Conservation (phyloP, 2,797 vertebrate species). For the Anabacerthia variegaticeps region DNA sequence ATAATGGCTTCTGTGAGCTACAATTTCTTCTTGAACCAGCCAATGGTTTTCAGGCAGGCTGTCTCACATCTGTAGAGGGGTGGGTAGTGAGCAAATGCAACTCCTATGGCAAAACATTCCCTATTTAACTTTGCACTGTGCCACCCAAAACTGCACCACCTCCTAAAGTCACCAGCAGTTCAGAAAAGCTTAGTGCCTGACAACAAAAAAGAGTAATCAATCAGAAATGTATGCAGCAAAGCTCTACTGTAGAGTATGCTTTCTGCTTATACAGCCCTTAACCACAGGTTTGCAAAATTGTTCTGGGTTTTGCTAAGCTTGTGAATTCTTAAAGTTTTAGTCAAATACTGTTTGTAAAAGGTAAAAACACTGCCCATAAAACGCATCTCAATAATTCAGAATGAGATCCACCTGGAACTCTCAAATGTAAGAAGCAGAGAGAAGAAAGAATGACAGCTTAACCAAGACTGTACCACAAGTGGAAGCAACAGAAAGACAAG, state of each 20-base stretch:
- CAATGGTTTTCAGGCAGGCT: neutral
- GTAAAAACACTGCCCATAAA: neutral
- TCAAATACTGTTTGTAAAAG: neutral
- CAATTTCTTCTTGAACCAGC: neutral
- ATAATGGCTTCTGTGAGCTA: neutral
- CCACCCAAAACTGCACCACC: neutral
- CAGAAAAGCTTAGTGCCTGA: neutral
- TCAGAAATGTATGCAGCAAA: neutral
- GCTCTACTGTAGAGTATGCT: neutral
- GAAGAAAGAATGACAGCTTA: neutral
- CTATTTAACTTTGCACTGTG: neutral
- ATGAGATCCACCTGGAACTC: neutral
- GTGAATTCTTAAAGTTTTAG: neutral
- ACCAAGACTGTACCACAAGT: neutral
- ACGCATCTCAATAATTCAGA: neutral
- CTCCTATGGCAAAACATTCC: neutral
- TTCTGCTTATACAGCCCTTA: neutral
- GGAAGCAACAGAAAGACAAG: neutral
- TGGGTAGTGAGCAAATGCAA: neutral
- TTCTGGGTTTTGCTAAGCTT: neutral
- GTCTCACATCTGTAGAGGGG: neutral
- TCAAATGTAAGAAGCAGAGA: neutral
- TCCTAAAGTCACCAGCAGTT: neutral
- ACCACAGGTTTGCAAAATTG: neutral
- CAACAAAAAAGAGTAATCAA: neutral